A percentile compares a stretch with the other conserved stretches of the same genome.
Conservation (phyloP, 92 coral and sea anemone genomes). For the Zoanthus gigantus region DNA sequence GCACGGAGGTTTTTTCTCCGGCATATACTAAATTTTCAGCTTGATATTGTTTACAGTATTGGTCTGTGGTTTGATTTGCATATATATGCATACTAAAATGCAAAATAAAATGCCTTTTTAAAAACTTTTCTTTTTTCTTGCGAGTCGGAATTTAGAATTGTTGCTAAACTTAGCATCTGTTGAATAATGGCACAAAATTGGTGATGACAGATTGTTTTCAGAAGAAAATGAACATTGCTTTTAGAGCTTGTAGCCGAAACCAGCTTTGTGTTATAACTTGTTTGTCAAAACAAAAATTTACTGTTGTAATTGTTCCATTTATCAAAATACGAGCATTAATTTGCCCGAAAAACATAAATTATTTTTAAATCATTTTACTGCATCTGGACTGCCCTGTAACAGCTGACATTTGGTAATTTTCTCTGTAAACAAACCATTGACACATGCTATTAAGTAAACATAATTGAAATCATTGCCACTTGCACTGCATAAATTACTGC, state of each 20-base stretch:
- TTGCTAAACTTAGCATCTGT: not conserved
- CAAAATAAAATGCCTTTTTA: not conserved
- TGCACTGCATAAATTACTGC: slow-evolving; percentile 5
- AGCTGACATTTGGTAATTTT: slow-evolving; percentile 30
- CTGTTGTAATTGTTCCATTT: not conserved
- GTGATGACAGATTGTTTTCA: too few species aligned
- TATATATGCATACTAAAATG: not conserved
- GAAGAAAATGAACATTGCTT: too few species aligned
- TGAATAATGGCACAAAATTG: not conserved
- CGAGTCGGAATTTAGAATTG: not conserved
- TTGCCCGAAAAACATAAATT: too few species aligned
- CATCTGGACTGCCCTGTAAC: slow-evolving; percentile 3
- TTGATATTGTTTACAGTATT: not conserved
- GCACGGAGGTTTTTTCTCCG: not conserved
- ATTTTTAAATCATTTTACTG: too few species aligned
- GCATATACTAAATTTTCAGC: not conserved
- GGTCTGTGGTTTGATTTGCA: not conserved
- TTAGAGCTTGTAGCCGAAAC: too few species aligned
- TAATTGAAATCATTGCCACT: slow-evolving; percentile 2
- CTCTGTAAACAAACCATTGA: slow-evolving; percentile 17
- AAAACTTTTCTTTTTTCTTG: not conserved
- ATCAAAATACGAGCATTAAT: not conserved
- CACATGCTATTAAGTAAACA: slow-evolving; percentile 19
- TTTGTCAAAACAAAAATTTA: too few species aligned
- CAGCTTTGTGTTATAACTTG: too few species aligned